These are phyloP conservation scores for Carollia perspicillata DNA, from an alignment of 2,113 vertebrate genomes.

Conservation along the genomic window DNA sequence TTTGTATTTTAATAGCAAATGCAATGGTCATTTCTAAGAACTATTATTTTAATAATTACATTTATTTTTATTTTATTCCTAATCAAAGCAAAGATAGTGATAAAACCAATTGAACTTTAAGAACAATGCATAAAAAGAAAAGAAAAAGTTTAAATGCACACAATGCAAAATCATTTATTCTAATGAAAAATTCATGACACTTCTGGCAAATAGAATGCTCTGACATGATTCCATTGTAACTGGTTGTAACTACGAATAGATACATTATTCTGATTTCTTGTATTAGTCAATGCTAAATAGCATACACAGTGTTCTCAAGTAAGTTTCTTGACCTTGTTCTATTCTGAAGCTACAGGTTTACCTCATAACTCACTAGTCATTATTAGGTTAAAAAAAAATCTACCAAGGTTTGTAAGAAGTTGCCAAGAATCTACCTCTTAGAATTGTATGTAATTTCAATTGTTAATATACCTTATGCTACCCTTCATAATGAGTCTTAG, in stretches of 20 bases:
- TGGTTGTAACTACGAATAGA: neutral
- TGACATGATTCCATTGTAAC: no score
- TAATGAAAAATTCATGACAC: neutral
- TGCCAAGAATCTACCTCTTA: neutral
- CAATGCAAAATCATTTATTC: no score
- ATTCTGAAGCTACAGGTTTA: neutral
- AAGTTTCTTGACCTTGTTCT: neutral
- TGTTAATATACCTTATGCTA: neutral
- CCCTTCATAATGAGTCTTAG: neutral
- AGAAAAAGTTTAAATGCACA: neutral
- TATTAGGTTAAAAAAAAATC: neutral
- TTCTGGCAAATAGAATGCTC: neutral
- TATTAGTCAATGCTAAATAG: neutral
- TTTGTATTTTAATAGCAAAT: neutral
- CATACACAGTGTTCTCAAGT: neutral
- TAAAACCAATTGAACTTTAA: neutral
- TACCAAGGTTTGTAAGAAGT: neutral
- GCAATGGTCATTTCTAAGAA: neutral
- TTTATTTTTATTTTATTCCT: neutral
- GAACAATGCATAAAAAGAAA: neutral
- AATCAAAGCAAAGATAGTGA: neutral
- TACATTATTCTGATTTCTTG: neutral
- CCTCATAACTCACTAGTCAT: accelerated
- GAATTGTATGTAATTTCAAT: neutral
- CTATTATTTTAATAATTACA: neutral